Evolutionary conservation across 2,888 invertebrate genomes (phyloP).

Genomic region (Linnaemya tessellans): DNA sequence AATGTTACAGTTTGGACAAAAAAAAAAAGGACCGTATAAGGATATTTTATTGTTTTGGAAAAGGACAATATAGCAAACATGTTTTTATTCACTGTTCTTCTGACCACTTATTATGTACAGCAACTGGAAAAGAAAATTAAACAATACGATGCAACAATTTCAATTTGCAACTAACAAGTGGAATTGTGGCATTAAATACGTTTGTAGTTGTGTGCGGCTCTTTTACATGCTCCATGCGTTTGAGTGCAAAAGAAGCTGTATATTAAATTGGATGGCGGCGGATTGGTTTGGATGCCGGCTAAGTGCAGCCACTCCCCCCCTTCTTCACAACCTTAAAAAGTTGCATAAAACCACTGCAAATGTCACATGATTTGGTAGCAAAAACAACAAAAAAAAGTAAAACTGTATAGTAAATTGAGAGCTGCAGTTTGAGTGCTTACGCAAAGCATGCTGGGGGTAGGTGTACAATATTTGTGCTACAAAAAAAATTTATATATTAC

Average conservation of each 20-base stretch:
- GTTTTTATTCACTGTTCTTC: conserved; percentile 7
- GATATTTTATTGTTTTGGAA: conserved; percentile 41
- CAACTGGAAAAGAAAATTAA: conserved; percentile 35
- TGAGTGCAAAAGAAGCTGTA: conserved; percentile 7
- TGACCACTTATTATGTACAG: conserved; percentile 48
- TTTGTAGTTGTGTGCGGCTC: conserved; percentile 15
- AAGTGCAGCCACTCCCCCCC: not conserved
- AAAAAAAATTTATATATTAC: conserved; percentile 27
- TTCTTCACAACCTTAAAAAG: not conserved
- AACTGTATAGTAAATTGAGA: conserved; percentile 37
- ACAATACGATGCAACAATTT: conserved; percentile 59
- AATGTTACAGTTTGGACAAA: conserved; percentile 11
- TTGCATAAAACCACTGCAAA: conserved; percentile 56
- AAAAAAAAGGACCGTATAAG: conserved; percentile 14
- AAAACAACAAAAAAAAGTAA: too few relatives aligned
- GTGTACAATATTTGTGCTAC: not conserved
- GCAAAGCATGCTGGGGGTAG: not conserved
- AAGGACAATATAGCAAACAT: conserved; percentile 17
- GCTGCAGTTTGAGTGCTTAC: not conserved
- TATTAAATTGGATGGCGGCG: not conserved
- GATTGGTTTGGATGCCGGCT: not conserved
- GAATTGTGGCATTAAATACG: conserved; percentile 55
- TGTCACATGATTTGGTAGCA: conserved; percentile 48
- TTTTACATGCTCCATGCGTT: conserved; percentile 8
- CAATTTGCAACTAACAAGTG: conserved; percentile 63